Conservation (phyloP, 2,113 vertebrate species). For the Aleadryas rufinucha region DNA sequence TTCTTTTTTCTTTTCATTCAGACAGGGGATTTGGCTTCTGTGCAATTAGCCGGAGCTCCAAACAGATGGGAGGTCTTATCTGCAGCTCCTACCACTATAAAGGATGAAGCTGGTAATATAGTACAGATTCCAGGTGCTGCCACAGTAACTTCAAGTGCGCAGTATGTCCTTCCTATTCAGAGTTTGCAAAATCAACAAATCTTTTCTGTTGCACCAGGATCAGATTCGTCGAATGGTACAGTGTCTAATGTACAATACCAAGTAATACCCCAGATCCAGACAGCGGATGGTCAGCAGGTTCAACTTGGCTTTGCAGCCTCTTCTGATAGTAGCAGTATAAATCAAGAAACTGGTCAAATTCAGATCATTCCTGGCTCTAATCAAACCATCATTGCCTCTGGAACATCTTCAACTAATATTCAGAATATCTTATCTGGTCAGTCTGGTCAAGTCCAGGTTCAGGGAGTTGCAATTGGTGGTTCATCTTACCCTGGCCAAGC, state of each 20-base stretch:
- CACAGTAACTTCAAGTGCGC: slow-evolving; percentile 93
- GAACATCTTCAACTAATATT: slow-evolving; percentile 85
- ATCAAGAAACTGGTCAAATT: slow-evolving; percentile 95
- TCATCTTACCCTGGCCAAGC: slow-evolving; percentile 93
- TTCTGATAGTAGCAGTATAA: slow-evolving; percentile 86
- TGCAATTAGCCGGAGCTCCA: slow-evolving; percentile 87
- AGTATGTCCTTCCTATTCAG: slow-evolving; percentile 98
- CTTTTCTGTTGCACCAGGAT: slow-evolving; percentile 92
- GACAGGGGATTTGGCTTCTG: slow-evolving; percentile 88
- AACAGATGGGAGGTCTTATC: slow-evolving; percentile 96
- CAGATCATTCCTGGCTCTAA: slow-evolving; percentile 94
- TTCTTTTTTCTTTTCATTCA: slow-evolving; percentile 71
- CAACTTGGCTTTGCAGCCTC: slow-evolving; percentile 93
- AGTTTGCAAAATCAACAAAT: slow-evolving; percentile 97
- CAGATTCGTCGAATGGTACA: slow-evolving; percentile 88
- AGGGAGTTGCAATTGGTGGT: slow-evolving; percentile 92
- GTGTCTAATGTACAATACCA: slow-evolving; percentile 99
- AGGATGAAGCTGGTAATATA: slow-evolving; percentile 93
- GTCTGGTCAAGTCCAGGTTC: slow-evolving; percentile 92
- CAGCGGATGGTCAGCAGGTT: slow-evolving; percentile 88
- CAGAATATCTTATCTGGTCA: slow-evolving; percentile 92
- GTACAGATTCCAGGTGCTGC: slow-evolving; percentile 93
- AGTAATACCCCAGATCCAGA: slow-evolving; percentile 99
- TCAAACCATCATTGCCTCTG: slow-evolving; percentile 88
- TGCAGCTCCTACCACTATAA: slow-evolving; percentile 82